Evolutionary conservation across 2,888 invertebrate genomes (phyloP).

Genomic region (Automeris io): DNA sequence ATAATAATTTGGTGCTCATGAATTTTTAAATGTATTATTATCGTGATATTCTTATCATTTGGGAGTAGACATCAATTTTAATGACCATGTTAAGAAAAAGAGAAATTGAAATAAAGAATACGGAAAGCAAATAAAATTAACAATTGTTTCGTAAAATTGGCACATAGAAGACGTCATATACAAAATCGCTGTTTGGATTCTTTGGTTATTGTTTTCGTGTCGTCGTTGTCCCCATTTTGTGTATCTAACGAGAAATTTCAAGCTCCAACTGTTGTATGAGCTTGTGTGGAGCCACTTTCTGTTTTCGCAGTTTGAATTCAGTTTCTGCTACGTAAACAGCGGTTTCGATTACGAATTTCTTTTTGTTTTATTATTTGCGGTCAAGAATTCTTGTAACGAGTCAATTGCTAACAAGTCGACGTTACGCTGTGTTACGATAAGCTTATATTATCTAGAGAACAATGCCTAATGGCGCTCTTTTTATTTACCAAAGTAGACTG

Average conservation of each 20-base stretch:
- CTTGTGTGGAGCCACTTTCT: conserved; percentile 24
- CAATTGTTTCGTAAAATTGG: conserved; percentile 6
- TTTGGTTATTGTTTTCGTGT: conserved; percentile 23
- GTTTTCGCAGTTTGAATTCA: conserved; percentile 29
- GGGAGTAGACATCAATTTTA: too few relatives aligned
- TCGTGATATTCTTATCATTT: too few relatives aligned
- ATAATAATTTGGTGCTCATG: too few relatives aligned
- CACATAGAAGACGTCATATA: conserved; percentile 6
- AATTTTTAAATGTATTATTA: too few relatives aligned
- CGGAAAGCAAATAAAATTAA: conserved; percentile 1
- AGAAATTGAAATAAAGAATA: conserved; percentile 3
- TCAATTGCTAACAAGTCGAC: conserved; percentile 4
- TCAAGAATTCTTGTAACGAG: conserved; percentile 4
- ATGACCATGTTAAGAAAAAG: too few relatives aligned
- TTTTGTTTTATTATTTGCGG: conserved; percentile 8
- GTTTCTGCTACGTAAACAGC: conserved; percentile 17
- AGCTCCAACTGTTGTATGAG: conserved; percentile 26
- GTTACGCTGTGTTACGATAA: not conserved
- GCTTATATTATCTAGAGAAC: not conserved
- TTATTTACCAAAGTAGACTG: conserved; percentile 1
- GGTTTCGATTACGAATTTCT: conserved; percentile 17
- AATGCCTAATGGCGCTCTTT: not conserved
- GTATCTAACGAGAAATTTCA: conserved; percentile 35
- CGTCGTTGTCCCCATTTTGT: conserved; percentile 21
- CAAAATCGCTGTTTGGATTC: conserved; percentile 18